Conservation (phyloP, 2,797 vertebrate genomes). For the Crocodylus rhombifer region DNA sequence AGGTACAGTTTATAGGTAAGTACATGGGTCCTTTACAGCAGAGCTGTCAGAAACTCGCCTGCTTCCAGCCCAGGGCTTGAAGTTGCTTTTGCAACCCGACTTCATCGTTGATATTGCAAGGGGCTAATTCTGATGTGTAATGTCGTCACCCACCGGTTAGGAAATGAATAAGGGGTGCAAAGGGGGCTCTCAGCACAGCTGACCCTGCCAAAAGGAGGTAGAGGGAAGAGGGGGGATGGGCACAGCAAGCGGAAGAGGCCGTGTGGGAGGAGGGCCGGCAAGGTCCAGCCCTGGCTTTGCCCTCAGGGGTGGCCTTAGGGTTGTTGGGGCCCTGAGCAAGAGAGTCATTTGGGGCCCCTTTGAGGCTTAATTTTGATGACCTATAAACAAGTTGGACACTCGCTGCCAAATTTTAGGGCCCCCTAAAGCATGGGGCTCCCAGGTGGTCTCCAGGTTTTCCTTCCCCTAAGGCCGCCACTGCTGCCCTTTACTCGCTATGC, state of each 20-base stretch:
- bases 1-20: background rate
- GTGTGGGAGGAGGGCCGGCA: background rate
- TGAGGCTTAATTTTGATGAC: no score
- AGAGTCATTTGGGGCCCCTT: no score
- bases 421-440: no score
- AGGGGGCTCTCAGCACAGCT: background rate
- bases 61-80: background rate
- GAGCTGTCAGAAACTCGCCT: background rate
- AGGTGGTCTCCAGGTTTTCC: no score
- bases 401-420: no score
- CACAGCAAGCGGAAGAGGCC: background rate
- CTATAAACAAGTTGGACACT: no score
- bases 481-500: rapidly evolving
- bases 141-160: constrained; percentile 36
- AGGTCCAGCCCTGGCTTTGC: background rate
- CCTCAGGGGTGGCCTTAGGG: no score
- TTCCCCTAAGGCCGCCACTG: no score
- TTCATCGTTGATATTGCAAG: constrained; percentile 18
- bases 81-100: constrained; percentile 10
- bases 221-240: background rate
- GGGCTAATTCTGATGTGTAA: constrained; percentile 25
- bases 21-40: background rate
- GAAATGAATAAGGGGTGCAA: constrained; percentile 54
- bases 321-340: no score
- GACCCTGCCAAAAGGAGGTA: background rate